These are phyloP conservation scores for Tiliqua scincoides DNA, from an alignment of 2,113 vertebrate species.

Conservation along the genomic window DNA sequence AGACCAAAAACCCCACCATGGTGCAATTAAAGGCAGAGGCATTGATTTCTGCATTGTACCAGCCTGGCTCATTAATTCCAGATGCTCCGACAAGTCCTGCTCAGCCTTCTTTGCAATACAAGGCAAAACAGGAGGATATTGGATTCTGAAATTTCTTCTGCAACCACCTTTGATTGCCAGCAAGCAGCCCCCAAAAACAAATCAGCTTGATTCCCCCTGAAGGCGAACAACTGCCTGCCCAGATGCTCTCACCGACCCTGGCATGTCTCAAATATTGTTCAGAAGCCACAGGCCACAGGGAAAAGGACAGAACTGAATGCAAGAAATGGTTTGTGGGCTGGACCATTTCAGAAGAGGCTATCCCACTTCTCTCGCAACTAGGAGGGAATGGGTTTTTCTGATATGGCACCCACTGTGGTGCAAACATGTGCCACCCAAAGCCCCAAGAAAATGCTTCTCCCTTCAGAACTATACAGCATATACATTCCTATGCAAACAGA, in stretches of 20 bases:
- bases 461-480: no score
- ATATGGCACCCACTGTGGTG: no score
- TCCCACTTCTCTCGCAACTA: no score
- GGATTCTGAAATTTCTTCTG: conserved; percentile 63
- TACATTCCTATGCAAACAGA: no score
- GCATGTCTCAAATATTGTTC: no score
- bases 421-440: no score
- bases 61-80: conserved; percentile 81
- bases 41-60: conserved; percentile 77
- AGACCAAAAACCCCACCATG: conserved; percentile 50
- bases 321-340: neutral
- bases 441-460: no score
- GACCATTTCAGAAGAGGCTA: no score
- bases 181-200: conserved; percentile 40
- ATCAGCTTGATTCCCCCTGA: conserved; percentile 40
- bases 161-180: conserved; percentile 52
- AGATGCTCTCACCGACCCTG: neutral
- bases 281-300: neutral
- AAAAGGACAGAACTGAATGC: neutral
- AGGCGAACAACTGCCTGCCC: conserved; percentile 49
- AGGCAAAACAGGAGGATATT: conserved; percentile 46
- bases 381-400: no score
- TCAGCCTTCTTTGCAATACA: conserved; percentile 37
- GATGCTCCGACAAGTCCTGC: conserved; percentile 70
- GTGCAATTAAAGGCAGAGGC: conserved; percentile 75